phyloP scores from a whole-genome alignment of 64 coral and sea anemone genomes.

The Montipora cactus region DNA sequence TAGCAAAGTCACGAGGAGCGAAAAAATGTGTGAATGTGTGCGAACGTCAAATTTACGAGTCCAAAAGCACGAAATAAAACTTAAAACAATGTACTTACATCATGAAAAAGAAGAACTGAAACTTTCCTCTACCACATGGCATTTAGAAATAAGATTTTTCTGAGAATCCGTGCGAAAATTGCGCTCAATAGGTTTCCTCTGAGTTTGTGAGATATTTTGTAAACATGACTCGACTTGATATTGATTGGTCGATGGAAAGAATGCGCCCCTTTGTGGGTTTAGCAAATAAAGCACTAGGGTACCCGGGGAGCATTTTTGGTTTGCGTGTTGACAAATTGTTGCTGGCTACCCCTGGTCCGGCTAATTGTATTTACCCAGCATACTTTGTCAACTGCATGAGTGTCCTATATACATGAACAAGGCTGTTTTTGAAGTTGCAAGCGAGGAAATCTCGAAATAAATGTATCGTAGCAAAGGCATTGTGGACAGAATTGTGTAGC shows the following conservation, averaged over 20 bases:
- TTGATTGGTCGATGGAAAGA: constrained; percentile 4
- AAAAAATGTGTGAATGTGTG: not conserved
- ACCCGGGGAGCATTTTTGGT: too few relatives aligned
- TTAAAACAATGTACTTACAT: constrained; percentile 14
- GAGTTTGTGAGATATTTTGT: not conserved
- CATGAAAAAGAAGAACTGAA: not conserved
- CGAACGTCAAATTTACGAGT: not conserved
- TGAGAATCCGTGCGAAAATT: not conserved
- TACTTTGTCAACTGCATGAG: too few relatives aligned
- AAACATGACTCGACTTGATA: not conserved
- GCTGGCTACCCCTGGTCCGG: too few relatives aligned
- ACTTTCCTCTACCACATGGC: not conserved
- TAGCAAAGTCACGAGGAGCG: not conserved
- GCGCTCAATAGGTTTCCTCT: not conserved
- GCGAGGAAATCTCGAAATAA: too few relatives aligned
- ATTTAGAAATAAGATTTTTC: not conserved
- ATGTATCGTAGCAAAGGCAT: too few relatives aligned
- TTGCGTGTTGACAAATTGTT: too few relatives aligned
- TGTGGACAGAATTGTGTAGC: too few relatives aligned
- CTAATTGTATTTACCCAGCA: too few relatives aligned
- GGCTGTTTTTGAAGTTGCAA: too few relatives aligned
- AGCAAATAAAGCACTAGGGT: too few relatives aligned
- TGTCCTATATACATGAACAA: too few relatives aligned
- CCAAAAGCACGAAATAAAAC: not conserved
- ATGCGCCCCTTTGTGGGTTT: too few relatives aligned